Percentiles rank a stretch among this genome's conserved stretches.
Evolutionary conservation across 2,888 invertebrate species (phyloP).

Genomic region (Drosophila macrospina): DNA sequence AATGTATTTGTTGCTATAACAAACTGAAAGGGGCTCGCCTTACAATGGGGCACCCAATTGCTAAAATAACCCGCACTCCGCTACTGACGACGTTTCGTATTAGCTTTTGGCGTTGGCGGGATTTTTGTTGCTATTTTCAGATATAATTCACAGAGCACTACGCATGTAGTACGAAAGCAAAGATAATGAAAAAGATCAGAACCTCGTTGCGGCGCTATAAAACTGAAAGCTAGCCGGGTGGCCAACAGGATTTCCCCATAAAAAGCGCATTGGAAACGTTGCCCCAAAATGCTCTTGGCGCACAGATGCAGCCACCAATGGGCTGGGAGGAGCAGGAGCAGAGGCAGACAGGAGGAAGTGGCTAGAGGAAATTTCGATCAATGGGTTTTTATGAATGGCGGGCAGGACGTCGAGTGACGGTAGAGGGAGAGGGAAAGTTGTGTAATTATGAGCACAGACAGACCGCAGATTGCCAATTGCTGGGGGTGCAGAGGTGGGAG

Average conservation of each 20-base stretch:
- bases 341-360: conserved; percentile 52
- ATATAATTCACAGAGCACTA: conserved; percentile 22
- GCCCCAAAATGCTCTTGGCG: conserved; percentile 36
- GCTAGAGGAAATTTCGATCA: conserved; percentile 75
- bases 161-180: conserved; percentile 27
- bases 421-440: not conserved
- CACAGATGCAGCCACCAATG: conserved; percentile 41
- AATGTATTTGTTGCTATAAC: not conserved
- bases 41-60: conserved; percentile 14
- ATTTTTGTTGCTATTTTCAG: conserved; percentile 50
- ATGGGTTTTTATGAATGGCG: conserved; percentile 52
- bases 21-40: conserved; percentile 1
- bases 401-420: not conserved
- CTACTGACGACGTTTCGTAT: conserved; percentile 22
- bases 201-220: conserved; percentile 66
- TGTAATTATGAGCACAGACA: conserved; percentile 46
- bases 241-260: conserved; percentile 82
- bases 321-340: not conserved
- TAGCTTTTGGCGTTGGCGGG: conserved; percentile 41
- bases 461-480: conserved; percentile 64
- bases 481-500: no score
- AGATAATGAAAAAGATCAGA: conserved; percentile 46
- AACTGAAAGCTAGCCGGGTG: conserved; percentile 59
- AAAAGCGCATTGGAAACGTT: conserved; percentile 62
- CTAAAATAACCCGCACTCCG: conserved; percentile 39